phyloP scores from a whole-genome alignment of 2,888 invertebrate genomes.

The Drosophila testacea region DNA sequence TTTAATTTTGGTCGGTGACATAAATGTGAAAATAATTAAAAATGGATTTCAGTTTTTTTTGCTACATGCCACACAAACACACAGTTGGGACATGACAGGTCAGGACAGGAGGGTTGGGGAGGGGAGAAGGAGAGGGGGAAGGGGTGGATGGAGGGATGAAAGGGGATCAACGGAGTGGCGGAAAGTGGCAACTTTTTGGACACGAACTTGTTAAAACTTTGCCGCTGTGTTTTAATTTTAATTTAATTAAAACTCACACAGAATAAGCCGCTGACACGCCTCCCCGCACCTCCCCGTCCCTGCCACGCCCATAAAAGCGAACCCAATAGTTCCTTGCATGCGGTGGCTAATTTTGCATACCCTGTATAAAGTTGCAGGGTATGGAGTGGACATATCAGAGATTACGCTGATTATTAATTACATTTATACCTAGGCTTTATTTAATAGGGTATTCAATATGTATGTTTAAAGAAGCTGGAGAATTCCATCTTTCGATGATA shows the following conservation, averaged over 20 bases:
- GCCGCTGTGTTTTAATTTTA: conserved; percentile 51
- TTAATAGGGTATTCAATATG: too few relatives aligned
- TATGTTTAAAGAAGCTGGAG: too few relatives aligned
- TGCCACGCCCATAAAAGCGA: not conserved
- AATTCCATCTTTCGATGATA: too few relatives aligned
- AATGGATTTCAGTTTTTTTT: conserved; percentile 53
- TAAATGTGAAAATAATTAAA: conserved; percentile 65
- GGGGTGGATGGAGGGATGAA: not conserved
- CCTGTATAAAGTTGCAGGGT: not conserved
- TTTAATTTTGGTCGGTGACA: conserved; percentile 42
- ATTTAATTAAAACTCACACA: conserved; percentile 69
- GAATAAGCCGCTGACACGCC: conserved; percentile 57
- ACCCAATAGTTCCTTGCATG: conserved; percentile 8
- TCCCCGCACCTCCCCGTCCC: not conserved
- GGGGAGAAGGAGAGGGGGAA: not conserved
- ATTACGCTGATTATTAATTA: not conserved
- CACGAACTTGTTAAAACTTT: conserved; percentile 63
- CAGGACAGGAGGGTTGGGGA: not conserved
- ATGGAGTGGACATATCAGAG: not conserved
- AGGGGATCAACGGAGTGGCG: conserved; percentile 26
- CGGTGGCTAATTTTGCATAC: conserved; percentile 1
- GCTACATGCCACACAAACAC: conserved; percentile 52
- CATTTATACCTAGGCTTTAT: not conserved
- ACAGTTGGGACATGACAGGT: conserved; percentile 32
- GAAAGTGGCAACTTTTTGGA: conserved; percentile 58